phyloP scores from a whole-genome alignment of 2,888 invertebrate genomes.

The Amphipoea lucens region DNA sequence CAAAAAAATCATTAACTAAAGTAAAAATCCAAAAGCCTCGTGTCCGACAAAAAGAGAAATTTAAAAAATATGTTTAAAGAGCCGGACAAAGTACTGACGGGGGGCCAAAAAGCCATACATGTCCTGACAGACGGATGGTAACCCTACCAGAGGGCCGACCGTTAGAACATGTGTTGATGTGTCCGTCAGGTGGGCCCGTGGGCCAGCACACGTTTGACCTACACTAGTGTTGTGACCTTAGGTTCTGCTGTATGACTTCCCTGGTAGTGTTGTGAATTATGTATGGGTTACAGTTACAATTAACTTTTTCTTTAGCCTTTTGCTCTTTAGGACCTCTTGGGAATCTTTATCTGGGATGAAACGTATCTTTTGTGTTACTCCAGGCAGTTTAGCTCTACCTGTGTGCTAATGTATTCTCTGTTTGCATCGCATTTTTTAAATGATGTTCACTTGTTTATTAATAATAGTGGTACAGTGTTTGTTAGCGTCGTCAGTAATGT shows the following conservation, averaged over 20 bases:
- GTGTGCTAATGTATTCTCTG: background rate
- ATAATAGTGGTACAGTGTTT: no score
- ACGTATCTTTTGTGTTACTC: background rate
- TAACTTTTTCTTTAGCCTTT: background rate
- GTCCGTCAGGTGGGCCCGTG: slow-evolving; percentile 66
- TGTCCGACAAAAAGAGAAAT: no score
- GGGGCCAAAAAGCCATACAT: no score
- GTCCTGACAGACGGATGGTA: background rate
- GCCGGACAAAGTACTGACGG: background rate
- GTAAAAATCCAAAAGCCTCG: background rate
- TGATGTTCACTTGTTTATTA: background rate
- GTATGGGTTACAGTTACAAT: slow-evolving; percentile 8
- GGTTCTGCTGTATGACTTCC: slow-evolving; percentile 28
- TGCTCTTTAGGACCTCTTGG: background rate
- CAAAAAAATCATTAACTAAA: background rate
- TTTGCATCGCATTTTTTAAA: background rate
- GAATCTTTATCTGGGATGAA: rapidly evolving
- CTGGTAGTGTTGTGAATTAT: slow-evolving; percentile 24
- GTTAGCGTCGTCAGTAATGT: no score
- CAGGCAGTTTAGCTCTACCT: background rate
- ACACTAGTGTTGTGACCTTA: slow-evolving; percentile 48
- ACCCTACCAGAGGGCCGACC: slow-evolving; percentile 60
- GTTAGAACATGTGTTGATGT: slow-evolving; percentile 66
- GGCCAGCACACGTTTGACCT: slow-evolving; percentile 60
- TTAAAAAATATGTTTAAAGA: background rate